These are phyloP conservation scores for Oligia strigilis DNA, from an alignment of 2,888 invertebrate species.

Conservation along the genomic window DNA sequence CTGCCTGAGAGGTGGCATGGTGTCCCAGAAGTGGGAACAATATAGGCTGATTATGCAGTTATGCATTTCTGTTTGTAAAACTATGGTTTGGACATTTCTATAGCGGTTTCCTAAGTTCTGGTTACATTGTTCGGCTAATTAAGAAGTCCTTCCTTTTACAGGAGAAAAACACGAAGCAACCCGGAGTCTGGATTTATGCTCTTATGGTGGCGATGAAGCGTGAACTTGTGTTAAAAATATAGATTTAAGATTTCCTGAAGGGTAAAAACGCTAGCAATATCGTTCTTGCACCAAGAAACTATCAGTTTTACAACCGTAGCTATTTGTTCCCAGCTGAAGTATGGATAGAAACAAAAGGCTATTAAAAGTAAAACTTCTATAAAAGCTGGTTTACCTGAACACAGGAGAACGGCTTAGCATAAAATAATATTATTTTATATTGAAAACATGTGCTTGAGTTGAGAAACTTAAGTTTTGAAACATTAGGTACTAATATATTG, in stretches of 20 bases:
- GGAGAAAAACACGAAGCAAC: no score
- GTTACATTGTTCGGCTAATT: neutral
- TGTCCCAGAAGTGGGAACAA: no score
- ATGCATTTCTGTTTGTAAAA: neutral
- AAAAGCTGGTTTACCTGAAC: constrained; percentile 45
- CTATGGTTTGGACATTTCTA: neutral
- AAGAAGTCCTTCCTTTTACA: no score
- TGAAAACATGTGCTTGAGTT: constrained; percentile 39
- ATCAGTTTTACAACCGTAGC: constrained; percentile 51
- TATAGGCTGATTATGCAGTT: no score
- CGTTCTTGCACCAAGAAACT: constrained; percentile 5
- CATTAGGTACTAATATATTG: neutral
- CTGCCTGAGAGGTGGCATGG: no score
- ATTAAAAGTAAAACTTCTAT: constrained; percentile 58
- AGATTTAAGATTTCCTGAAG: neutral
- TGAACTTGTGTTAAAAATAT: neutral
- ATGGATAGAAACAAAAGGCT: constrained; percentile 47
- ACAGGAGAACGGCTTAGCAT: constrained; percentile 41
- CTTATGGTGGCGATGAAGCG: neutral
- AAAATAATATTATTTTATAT: constrained; percentile 48
- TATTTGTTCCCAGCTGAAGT: constrained; percentile 42
- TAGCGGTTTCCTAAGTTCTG: neutral
- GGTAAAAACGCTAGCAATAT: constrained; percentile 18
- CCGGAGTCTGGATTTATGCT: neutral
- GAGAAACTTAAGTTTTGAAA: constrained; percentile 10